phyloP scores from a whole-genome alignment of 2,888 invertebrate genomes.

The Drosophila mercatorum region DNA sequence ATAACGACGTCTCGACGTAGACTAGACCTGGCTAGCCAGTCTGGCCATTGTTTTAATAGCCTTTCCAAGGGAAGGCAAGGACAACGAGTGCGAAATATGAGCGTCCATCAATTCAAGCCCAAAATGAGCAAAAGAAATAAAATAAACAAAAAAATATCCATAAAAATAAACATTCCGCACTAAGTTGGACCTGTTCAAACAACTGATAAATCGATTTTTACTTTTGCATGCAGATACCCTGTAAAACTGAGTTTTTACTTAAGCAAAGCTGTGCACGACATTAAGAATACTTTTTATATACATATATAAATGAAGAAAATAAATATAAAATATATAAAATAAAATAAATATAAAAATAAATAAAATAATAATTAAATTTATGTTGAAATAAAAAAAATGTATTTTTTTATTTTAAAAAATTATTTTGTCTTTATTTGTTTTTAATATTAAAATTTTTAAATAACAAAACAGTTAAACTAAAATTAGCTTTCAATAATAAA shows the following conservation, averaged over 20 bases:
- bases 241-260: background rate
- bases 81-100: conserved; percentile 49
- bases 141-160: background rate
- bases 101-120: conserved; percentile 21
- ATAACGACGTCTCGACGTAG: conserved; percentile 30
- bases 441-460: no score
- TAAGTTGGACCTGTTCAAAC: conserved; percentile 7
- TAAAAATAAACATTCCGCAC: background rate
- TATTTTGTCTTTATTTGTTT: no score
- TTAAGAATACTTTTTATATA: no score
- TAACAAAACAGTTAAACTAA: no score
- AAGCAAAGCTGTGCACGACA: background rate
- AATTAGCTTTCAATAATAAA: no score
- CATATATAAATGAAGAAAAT: no score
- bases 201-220: conserved; percentile 52
- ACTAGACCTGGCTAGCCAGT: conserved; percentile 20
- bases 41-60: conserved; percentile 38
- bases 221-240: conserved; percentile 9
- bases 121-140: conserved; percentile 16
- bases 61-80: conserved; percentile 11
- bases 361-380: no score
- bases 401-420: no score
- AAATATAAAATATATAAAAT: no score
- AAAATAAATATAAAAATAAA: no score
- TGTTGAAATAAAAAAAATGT: no score